phyloP scores from a whole-genome alignment of 1,140 invertebrate genomes.

The Ips nitidus region DNA sequence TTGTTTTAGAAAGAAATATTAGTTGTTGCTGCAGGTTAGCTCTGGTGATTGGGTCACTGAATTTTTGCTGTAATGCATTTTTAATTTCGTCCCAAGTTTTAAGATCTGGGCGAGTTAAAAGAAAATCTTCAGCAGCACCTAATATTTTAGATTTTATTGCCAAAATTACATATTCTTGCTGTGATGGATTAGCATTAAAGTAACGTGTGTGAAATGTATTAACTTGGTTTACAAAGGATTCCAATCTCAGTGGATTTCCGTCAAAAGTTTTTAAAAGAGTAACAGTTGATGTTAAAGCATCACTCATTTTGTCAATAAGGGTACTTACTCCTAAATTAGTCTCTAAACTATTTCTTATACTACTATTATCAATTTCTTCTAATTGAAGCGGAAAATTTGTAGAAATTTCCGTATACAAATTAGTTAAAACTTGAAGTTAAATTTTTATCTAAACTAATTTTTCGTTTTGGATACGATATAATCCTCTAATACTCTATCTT shows the following conservation, averaged over 20 bases:
- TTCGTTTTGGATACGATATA: no score
- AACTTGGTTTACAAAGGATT: conserved; percentile 21
- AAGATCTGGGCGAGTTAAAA: conserved; percentile 20
- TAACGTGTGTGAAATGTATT: conserved; percentile 20
- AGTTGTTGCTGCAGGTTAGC: conserved; percentile 19
- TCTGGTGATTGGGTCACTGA: conserved; percentile 22
- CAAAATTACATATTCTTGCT: conserved; percentile 23
- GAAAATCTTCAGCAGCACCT: conserved; percentile 17
- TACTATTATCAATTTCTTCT: conserved; percentile 5
- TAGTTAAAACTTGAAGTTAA: no score
- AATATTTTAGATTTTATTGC: conserved; percentile 25
- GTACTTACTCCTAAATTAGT: background rate
- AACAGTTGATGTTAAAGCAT: conserved; percentile 23
- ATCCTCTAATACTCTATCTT: no score
- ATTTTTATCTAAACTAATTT: no score
- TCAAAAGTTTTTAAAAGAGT: conserved; percentile 21
- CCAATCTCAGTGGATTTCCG: conserved; percentile 10
- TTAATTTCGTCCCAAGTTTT: conserved; percentile 23
- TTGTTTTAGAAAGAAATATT: background rate
- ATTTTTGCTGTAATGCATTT: conserved; percentile 14
- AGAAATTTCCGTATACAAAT: no score
- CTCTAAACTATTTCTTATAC: no score
- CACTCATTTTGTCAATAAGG: conserved; percentile 15
- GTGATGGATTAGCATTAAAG: conserved; percentile 16
- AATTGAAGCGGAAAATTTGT: background rate